Percentiles rank a stretch among this genome's conserved stretches.
Evolutionary conservation across 2,797 vertebrate genomes (phyloP).

Genomic region (Premnoplex brunnescens): DNA sequence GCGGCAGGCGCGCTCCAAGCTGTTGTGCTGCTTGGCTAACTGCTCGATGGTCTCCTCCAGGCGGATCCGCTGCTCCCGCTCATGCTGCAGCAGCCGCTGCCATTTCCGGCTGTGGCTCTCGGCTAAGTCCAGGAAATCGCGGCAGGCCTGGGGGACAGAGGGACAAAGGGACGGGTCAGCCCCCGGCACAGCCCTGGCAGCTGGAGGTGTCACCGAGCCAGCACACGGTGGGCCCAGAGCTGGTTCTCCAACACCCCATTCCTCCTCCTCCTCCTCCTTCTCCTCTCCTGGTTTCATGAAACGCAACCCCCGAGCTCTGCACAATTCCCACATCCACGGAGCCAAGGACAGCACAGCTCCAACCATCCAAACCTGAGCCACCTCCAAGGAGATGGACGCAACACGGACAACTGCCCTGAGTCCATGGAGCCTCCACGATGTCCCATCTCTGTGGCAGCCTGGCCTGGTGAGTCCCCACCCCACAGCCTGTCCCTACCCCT

Average conservation of each 20-base stretch:
- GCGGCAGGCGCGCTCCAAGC: slow-evolving; percentile 94
- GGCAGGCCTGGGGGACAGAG: slow-evolving; percentile 85
- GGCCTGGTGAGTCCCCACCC: neutral
- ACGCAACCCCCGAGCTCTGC: neutral
- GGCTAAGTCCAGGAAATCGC: slow-evolving; percentile 94
- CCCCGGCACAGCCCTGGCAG: accelerated
- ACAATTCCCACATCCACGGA: accelerated
- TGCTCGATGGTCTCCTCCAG: slow-evolving; percentile 98
- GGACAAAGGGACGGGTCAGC: neutral
- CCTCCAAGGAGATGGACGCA: accelerated
- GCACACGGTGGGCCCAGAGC: accelerated
- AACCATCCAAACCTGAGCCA: neutral
- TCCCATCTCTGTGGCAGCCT: accelerated
- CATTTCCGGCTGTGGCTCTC: slow-evolving; percentile 94
- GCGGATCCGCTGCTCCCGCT: slow-evolving; percentile 92
- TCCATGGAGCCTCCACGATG: neutral
- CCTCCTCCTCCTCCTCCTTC: neutral
- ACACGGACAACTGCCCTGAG: accelerated
- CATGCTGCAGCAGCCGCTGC: slow-evolving; percentile 97
- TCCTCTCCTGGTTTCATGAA: neutral
- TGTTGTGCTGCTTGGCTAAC: slow-evolving; percentile 98
- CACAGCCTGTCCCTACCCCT: neutral
- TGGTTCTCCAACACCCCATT: accelerated
- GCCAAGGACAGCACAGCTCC: accelerated
- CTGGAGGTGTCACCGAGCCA: neutral